Conservation (phyloP, 2,797 vertebrate species). For the Pangasius krempfi region DNA sequence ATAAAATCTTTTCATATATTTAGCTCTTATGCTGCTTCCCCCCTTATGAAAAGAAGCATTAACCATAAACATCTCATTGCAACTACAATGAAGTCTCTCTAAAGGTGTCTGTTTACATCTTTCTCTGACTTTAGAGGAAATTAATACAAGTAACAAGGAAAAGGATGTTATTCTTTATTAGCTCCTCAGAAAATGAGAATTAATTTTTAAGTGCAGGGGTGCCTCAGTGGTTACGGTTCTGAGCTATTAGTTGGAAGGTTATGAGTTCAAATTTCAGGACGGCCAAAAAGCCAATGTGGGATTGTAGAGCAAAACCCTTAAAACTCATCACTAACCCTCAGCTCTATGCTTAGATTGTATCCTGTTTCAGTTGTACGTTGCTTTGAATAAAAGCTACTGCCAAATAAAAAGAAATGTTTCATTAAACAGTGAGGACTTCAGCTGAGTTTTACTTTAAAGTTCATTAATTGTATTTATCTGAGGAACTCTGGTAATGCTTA, state of each 20-base stretch:
- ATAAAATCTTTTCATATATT: no score
- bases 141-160: background rate
- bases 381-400: slow-evolving; percentile 13
- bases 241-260: background rate
- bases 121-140: background rate
- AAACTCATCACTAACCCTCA: background rate
- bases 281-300: background rate
- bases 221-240: background rate
- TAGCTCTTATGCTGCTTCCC: no score
- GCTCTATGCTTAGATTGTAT: background rate
- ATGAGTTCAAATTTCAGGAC: background rate
- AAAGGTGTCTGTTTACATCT: background rate
- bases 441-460: background rate
- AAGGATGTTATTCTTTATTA: background rate
- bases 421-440: background rate
- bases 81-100: background rate
- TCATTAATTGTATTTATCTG: background rate
- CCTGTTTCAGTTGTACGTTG: background rate
- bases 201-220: background rate
- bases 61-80: no score
- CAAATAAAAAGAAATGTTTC: background rate
- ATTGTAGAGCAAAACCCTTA: background rate
- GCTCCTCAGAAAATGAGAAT: background rate
- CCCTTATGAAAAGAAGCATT: no score
- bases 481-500: background rate